These are phyloP conservation scores for Drosophila micromelanica DNA, from an alignment of 1,140 invertebrate species.

Conservation along the genomic window DNA sequence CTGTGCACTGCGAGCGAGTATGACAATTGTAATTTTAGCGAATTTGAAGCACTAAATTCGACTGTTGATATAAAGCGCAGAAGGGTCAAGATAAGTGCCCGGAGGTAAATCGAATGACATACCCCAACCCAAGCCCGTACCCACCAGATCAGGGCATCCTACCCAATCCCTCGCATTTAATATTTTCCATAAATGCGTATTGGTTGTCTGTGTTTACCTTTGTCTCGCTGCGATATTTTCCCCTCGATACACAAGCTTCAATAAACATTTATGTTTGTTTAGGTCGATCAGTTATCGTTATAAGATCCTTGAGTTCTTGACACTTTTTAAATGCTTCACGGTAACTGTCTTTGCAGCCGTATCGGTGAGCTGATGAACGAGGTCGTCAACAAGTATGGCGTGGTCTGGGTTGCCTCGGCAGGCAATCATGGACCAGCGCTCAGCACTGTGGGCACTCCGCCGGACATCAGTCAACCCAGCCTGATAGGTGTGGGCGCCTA, in stretches of 20 bases:
- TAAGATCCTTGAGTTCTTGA: neutral
- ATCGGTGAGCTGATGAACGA: constrained; percentile 94
- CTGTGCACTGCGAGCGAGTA: neutral
- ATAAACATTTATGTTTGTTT: neutral
- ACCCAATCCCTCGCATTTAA: neutral
- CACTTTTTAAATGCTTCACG: neutral
- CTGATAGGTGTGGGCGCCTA: constrained; percentile 97
- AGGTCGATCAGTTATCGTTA: neutral
- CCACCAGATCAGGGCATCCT: neutral
- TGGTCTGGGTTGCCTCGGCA: constrained; percentile 95
- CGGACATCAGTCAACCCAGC: constrained; percentile 92
- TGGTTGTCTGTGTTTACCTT: neutral
- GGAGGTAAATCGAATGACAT: constrained; percentile 28
- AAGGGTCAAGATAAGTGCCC: constrained; percentile 20
- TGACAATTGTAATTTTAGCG: constrained; percentile 40
- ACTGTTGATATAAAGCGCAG: constrained; percentile 29
- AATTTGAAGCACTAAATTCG: constrained; percentile 9
- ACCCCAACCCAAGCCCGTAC: neutral
- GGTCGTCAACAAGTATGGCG: constrained; percentile 96
- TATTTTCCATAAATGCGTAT: neutral
- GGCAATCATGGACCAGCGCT: constrained; percentile 95
- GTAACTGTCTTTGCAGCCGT: constrained; percentile 85
- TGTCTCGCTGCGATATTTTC: neutral
- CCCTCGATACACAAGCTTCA: constrained; percentile 1
- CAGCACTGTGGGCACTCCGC: constrained; percentile 96